Evolutionary conservation across 2,113 vertebrate species (phyloP).

Genomic region (Leptodactylus fuscus): DNA sequence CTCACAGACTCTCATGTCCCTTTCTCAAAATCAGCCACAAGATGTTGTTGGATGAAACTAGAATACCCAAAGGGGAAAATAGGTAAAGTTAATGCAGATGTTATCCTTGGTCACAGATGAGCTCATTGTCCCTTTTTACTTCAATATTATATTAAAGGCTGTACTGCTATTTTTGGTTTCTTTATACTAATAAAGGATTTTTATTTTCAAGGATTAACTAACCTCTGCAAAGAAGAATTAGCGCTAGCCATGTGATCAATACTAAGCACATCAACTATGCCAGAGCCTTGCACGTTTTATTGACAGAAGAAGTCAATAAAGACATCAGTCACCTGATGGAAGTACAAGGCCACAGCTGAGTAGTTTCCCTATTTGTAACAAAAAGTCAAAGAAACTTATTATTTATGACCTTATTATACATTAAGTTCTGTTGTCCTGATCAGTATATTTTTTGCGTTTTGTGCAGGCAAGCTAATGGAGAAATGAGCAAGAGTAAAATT

Average conservation of each 20-base stretch:
- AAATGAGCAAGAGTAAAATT: no score
- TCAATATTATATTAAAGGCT: neutral
- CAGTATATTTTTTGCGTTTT: no score
- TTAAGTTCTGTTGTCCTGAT: neutral
- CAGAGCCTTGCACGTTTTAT: neutral
- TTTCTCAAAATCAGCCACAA: neutral
- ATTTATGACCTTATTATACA: neutral
- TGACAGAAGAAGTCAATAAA: neutral
- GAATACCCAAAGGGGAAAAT: neutral
- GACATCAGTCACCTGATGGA: neutral
- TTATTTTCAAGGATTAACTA: neutral
- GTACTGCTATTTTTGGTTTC: neutral
- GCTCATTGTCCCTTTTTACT: neutral
- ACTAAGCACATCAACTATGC: neutral
- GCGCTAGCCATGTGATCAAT: neutral
- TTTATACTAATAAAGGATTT: neutral
- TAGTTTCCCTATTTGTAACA: neutral
- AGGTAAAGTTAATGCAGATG: neutral
- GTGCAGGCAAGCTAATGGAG: no score
- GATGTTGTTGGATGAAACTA: neutral
- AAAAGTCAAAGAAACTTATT: neutral
- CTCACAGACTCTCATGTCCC: neutral
- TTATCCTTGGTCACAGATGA: neutral
- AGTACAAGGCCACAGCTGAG: neutral
- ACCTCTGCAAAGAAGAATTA: neutral